phyloP scores from a whole-genome alignment of 2,113 vertebrate species.

The Leuciscus idus region DNA sequence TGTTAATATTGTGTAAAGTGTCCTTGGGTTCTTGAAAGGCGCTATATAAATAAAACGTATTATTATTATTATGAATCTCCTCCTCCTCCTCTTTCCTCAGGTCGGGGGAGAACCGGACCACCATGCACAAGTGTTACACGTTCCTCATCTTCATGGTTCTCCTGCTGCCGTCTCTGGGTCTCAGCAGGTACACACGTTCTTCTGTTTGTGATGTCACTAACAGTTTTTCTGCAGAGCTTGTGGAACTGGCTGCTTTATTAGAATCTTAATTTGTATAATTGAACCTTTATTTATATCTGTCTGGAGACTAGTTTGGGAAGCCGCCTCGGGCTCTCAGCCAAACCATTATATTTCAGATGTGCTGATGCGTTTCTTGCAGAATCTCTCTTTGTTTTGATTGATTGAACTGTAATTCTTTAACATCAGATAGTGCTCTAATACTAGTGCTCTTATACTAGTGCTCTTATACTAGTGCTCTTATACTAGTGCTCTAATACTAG shows the following conservation, averaged over 20 bases:
- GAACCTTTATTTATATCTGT: not conserved
- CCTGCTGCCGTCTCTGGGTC: conserved; percentile 90
- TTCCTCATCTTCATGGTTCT: conserved; percentile 99
- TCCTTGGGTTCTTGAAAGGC: no score
- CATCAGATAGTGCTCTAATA: not conserved
- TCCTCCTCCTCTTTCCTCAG: conserved; percentile 67
- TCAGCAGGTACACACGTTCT: conserved; percentile 85
- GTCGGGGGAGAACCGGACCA: conserved; percentile 95
- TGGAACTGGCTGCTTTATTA: not conserved
- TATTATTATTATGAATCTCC: not conserved
- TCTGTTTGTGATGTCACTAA: no score
- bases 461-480: not conserved
- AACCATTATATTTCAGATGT: not conserved
- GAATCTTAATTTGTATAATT: not conserved
- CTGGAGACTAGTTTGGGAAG: not conserved
- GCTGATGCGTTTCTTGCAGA: not conserved
- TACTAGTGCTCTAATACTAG: not conserved
- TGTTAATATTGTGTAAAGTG: no score
- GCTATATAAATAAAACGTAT: no score
- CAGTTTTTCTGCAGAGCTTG: no score
- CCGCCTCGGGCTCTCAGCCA: not conserved
- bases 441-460: not conserved
- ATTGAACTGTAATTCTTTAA: not conserved
- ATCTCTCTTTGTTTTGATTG: not conserved
- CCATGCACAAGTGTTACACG: conserved; percentile 98